These are phyloP conservation scores for Platerodrilus igneus DNA, from an alignment of 2,888 invertebrate species.

Conservation along the genomic window DNA sequence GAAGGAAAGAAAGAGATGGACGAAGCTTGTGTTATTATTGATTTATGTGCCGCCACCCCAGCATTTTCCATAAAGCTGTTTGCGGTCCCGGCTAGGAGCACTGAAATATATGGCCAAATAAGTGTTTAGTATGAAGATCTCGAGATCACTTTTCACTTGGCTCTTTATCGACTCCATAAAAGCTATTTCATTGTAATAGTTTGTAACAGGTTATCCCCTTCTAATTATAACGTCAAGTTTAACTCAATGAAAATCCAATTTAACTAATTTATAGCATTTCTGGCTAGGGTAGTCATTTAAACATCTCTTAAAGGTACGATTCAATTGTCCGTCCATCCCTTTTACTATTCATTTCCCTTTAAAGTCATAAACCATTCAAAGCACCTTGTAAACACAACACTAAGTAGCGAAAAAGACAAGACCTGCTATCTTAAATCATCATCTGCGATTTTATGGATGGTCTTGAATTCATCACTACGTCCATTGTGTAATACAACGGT, in stretches of 20 bases:
- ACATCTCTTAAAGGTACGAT: too few species aligned
- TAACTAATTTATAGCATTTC: too few species aligned
- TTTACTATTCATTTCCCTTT: too few species aligned
- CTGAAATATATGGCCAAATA: slow-evolving; percentile 50
- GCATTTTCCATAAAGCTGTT: slow-evolving; percentile 51
- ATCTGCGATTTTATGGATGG: slow-evolving; percentile 49
- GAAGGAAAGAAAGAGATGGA: slow-evolving; percentile 37
- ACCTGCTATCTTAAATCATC: slow-evolving; percentile 49
- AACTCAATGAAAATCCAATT: too few species aligned
- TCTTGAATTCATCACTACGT: slow-evolving; percentile 39
- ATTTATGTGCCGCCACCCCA: slow-evolving; percentile 55
- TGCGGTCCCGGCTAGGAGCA: slow-evolving; percentile 46
- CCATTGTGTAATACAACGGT: slow-evolving; percentile 36
- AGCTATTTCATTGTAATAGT: slow-evolving; percentile 21
- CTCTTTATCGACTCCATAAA: slow-evolving; percentile 35
- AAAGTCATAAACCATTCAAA: slow-evolving; percentile 34
- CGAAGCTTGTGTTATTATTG: slow-evolving; percentile 53
- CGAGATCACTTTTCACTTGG: slow-evolving; percentile 44
- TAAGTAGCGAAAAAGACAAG: slow-evolving; percentile 45
- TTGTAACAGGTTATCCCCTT: slow-evolving; percentile 10
- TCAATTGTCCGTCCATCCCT: too few species aligned
- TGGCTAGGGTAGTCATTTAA: too few species aligned
- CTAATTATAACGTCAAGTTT: slow-evolving; percentile 3
- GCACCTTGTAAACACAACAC: slow-evolving; percentile 46
- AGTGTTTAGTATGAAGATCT: slow-evolving; percentile 49